These are phyloP conservation scores for Potamarius usumacintae DNA, from an alignment of 2,113 vertebrate species.

Conservation along the genomic window DNA sequence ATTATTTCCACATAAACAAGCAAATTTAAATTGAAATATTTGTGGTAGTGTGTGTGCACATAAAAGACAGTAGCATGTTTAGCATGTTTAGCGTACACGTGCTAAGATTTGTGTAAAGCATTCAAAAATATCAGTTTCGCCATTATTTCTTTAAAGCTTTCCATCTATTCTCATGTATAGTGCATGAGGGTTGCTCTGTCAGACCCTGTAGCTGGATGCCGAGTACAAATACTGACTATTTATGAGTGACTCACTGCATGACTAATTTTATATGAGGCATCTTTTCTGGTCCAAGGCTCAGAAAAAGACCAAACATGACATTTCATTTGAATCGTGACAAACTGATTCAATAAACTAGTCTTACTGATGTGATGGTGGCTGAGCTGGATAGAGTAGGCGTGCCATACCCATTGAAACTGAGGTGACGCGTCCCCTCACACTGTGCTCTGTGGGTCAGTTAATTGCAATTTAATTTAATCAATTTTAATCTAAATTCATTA, in stretches of 20 bases:
- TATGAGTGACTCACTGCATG: conserved; percentile 61
- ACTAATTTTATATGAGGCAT: conserved; percentile 54
- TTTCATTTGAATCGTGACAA: not conserved
- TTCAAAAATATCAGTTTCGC: conserved; percentile 19
- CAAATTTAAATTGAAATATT: conserved; percentile 26
- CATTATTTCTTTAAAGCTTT: conserved; percentile 49
- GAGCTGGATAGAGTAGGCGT: not conserved
- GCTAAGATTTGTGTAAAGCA: not conserved
- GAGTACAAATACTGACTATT: conserved; percentile 50
- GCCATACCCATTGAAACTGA: not conserved
- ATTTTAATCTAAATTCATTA: conserved; percentile 10
- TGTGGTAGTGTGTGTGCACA: not conserved
- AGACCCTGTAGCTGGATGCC: conserved; percentile 46
- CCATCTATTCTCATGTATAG: conserved; percentile 53
- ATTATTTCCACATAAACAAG: conserved; percentile 31
- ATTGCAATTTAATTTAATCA: conserved; percentile 6
- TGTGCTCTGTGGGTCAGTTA: not conserved
- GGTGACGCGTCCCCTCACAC: not conserved
- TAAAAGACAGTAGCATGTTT: not conserved
- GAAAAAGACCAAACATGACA: not conserved
- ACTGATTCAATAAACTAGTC: not conserved
- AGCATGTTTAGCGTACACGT: not conserved
- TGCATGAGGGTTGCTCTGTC: conserved; percentile 53
- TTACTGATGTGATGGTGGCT: not conserved
- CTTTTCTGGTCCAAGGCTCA: conserved; percentile 37